Conservation (phyloP, 2,113 vertebrate species). For the Pelodiscus sinensis region DNA sequence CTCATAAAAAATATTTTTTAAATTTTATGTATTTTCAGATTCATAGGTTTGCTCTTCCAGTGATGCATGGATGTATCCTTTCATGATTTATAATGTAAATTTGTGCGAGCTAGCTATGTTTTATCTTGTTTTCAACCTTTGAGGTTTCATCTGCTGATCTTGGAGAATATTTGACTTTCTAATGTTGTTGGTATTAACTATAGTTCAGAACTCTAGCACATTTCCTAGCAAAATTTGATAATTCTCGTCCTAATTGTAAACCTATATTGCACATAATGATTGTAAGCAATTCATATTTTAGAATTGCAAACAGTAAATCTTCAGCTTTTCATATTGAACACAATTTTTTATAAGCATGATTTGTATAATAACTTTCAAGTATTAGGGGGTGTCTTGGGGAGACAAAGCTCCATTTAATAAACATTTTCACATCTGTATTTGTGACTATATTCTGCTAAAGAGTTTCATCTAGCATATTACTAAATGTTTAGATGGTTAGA, state of each 20-base stretch:
- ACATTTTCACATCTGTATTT: background rate
- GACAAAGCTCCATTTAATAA: background rate
- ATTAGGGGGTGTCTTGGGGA: background rate
- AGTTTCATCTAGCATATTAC: background rate
- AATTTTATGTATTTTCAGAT: slow-evolving; percentile 80
- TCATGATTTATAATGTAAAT: background rate
- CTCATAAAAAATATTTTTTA: background rate
- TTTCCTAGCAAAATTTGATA: background rate
- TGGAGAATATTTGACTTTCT: background rate
- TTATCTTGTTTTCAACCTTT: background rate
- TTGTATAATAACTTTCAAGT: background rate
- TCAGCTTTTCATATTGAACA: background rate
- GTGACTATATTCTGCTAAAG: background rate
- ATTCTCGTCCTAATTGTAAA: background rate
- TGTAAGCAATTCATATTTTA: background rate
- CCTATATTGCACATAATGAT: background rate
- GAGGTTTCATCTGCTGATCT: background rate
- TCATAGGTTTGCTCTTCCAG: slow-evolving; percentile 92
- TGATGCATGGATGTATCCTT: slow-evolving; percentile 98
- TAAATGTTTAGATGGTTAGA: background rate
- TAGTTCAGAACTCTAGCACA: background rate
- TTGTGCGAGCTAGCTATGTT: background rate
- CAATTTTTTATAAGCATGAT: background rate
- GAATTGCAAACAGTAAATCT: background rate
- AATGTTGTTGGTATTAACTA: background rate